These are phyloP conservation scores for Eonycteris spelaea DNA, from an alignment of 2,113 vertebrate genomes.

Conservation along the genomic window DNA sequence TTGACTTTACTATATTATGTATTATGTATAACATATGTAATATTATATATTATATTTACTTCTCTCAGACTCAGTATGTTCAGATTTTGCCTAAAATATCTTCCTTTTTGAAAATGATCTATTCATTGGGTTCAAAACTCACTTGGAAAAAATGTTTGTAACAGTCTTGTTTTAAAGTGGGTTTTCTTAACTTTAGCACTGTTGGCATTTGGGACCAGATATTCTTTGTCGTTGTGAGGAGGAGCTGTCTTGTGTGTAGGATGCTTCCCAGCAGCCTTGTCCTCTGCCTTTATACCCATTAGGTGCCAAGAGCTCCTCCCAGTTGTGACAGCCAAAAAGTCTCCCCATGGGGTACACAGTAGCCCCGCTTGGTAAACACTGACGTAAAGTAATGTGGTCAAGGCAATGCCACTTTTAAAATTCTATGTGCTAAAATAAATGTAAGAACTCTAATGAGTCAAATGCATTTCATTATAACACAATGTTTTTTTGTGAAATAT, in stretches of 20 bases:
- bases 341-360: not conserved
- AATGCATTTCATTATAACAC: not conserved
- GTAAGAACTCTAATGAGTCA: not conserved
- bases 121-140: not conserved
- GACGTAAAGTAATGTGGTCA: not conserved
- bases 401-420: not conserved
- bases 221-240: too few species aligned
- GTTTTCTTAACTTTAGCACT: not conserved
- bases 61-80: not conserved
- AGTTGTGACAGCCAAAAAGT: not conserved
- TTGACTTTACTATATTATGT: not conserved
- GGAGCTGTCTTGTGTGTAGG: not conserved
- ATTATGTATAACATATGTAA: too few species aligned
- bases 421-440: not conserved
- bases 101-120: not conserved
- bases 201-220: not conserved
- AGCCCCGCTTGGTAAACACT: not conserved
- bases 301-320: not conserved
- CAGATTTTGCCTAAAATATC: not conserved
- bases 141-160: not conserved
- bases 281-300: not conserved
- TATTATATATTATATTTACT: not conserved
- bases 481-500: constrained; percentile 28
- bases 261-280: not conserved
- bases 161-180: not conserved